Conservation (phyloP, 1,140 invertebrate genomes). For the Musca domestica region DNA sequence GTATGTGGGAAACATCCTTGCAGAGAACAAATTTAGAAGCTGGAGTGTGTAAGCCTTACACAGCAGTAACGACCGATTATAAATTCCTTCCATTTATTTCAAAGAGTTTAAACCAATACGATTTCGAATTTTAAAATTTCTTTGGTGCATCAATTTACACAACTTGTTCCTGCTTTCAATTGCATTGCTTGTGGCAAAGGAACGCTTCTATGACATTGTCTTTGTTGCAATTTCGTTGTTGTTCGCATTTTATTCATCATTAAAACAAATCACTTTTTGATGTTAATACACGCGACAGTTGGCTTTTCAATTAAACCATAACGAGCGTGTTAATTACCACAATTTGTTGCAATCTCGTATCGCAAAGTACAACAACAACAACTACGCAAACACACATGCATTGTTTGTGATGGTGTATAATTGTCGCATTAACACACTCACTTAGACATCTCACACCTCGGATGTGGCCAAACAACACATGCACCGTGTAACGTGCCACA, state of each 20-base stretch:
- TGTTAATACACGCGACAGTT: constrained; percentile 16
- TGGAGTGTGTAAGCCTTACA: no score
- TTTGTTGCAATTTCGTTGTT: not conserved
- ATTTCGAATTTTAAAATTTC: no score
- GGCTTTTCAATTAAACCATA: constrained; percentile 24
- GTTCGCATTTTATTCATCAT: not conserved
- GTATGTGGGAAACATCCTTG: no score
- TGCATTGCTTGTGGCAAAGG: no score
- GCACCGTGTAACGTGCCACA: constrained; percentile 1
- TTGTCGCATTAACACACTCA: not conserved
- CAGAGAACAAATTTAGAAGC: no score
- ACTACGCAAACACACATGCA: not conserved
- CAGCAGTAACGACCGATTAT: no score
- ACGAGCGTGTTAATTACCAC: constrained; percentile 14
- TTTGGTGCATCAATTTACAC: no score
- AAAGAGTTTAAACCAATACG: no score
- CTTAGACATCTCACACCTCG: not conserved
- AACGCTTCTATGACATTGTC: no score
- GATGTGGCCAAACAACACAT: not conserved
- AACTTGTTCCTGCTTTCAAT: no score
- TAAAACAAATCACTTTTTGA: constrained; percentile 8
- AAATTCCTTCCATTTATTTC: no score
- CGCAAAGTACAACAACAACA: not conserved
- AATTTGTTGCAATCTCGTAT: constrained; percentile 18
- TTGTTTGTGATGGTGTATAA: not conserved